Percentiles rank a stretch among this genome's conserved stretches.
Conservation (phyloP, 2,888 invertebrate species). For the Pherbina coryleti region DNA sequence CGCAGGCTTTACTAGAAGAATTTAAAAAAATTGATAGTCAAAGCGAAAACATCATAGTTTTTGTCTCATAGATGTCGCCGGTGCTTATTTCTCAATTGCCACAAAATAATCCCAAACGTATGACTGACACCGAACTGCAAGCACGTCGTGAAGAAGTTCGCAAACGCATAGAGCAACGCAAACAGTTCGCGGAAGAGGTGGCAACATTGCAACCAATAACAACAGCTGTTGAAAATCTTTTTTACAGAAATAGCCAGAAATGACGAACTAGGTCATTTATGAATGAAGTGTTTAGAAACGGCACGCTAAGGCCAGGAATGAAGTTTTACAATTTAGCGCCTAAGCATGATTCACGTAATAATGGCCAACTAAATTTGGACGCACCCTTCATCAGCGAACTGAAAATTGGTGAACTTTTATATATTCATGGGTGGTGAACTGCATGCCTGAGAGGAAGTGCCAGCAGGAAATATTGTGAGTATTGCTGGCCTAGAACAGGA, state of each 20-base stretch:
- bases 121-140: no score
- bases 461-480: conserved; percentile 92
- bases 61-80: conserved; percentile 86
- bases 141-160: no score
- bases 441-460: conserved; percentile 81
- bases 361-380: conserved; percentile 54
- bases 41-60: conserved; percentile 74
- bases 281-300: conserved; percentile 72
- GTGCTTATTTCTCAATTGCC: no score
- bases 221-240: conserved; percentile 57
- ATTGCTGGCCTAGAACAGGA: no score
- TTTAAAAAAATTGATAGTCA: conserved; percentile 78
- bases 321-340: conserved; percentile 87
- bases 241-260: conserved; percentile 43
- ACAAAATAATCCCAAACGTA: no score
- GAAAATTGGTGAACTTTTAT: conserved; percentile 82
- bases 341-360: conserved; percentile 84
- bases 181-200: no score
- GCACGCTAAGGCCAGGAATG: conserved; percentile 81
- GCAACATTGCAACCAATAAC: conserved; percentile 55
- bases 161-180: no score
- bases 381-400: no score
- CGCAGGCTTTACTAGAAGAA: conserved; percentile 78
- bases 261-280: background rate
- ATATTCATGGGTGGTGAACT: conserved; percentile 94